A percentile compares a stretch with the other conserved stretches of the same genome.
Conservation (phyloP, 2,888 invertebrate species). For the Nephrotoma guestfalica region DNA sequence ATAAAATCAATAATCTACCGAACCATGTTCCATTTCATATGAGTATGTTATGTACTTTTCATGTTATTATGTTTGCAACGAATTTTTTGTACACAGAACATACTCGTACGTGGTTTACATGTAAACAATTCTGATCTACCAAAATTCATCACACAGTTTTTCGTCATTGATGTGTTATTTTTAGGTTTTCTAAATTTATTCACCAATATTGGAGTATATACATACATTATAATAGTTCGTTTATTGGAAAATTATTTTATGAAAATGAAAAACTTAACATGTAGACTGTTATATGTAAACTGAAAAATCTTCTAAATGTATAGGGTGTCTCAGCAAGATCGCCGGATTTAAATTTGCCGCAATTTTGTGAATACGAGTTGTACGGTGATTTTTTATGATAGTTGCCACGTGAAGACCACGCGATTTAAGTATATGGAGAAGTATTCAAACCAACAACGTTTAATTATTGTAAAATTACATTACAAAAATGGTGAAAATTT, state of each 20-base stretch:
- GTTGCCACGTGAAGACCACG: too few relatives aligned
- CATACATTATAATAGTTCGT: neutral
- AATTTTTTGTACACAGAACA: neutral
- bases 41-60: neutral
- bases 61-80: neutral
- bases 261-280: neutral
- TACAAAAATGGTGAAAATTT: too few relatives aligned
- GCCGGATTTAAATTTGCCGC: too few relatives aligned
- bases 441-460: too few relatives aligned
- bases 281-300: neutral
- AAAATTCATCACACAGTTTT: neutral
- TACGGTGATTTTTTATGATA: too few relatives aligned
- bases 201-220: neutral
- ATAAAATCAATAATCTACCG: neutral
- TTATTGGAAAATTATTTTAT: neutral
- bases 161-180: neutral
- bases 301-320: neutral
- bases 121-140: neutral
- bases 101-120: neutral
- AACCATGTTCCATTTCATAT: neutral
- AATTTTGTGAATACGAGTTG: too few relatives aligned
- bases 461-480: too few relatives aligned
- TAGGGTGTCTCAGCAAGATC: too few relatives aligned
- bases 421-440: too few relatives aligned
- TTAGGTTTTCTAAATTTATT: neutral